These are phyloP conservation scores for Acleris laterana DNA, from an alignment of 2,888 invertebrate genomes.

Conservation along the genomic window DNA sequence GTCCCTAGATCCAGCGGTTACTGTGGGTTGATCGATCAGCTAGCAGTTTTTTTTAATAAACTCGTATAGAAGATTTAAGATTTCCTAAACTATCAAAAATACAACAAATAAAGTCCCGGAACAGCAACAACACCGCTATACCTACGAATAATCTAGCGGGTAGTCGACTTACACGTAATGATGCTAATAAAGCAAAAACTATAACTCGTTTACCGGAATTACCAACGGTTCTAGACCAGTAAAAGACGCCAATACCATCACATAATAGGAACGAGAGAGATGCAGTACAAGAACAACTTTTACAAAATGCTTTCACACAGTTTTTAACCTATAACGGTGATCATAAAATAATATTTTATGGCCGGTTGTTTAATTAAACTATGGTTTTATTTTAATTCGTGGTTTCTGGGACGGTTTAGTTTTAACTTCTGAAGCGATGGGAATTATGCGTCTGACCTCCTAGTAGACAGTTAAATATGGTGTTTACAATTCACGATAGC, in stretches of 20 bases:
- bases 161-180: conserved; percentile 44
- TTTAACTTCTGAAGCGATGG: too few relatives aligned
- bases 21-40: too few relatives aligned
- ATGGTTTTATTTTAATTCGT: neutral
- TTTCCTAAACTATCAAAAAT: neutral
- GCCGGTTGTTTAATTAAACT: conserved; percentile 6
- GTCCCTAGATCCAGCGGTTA: too few relatives aligned
- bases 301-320: conserved; percentile 41
- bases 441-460: neutral
- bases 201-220: conserved; percentile 19
- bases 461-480: neutral
- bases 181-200: conserved; percentile 47
- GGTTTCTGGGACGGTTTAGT: too few relatives aligned
- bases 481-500: too few relatives aligned
- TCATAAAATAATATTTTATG: conserved; percentile 21
- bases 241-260: conserved; percentile 1
- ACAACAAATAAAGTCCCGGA: neutral
- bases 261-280: conserved; percentile 7
- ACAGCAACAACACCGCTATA: conserved; percentile 5
- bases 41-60: too few relatives aligned
- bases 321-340: conserved; percentile 19
- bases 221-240: conserved; percentile 42
- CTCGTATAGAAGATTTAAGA: too few relatives aligned
- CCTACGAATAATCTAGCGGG: neutral
- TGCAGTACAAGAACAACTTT: conserved; percentile 54